Base-by-base conservation (phyloP, 2,797 vertebrate genomes). In the Chrosomus eos region DNA sequence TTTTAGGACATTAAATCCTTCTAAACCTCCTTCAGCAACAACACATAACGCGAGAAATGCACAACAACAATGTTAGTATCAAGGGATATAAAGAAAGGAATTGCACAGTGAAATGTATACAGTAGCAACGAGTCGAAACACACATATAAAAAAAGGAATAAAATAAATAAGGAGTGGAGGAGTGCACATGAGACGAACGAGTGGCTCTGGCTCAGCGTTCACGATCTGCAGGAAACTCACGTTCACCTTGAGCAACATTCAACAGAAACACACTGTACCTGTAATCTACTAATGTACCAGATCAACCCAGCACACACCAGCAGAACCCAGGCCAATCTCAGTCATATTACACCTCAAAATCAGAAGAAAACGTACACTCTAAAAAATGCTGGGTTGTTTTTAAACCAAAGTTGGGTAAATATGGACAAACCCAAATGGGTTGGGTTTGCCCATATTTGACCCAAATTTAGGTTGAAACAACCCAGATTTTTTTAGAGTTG, bases 141-240 rank as follows among this genome's bases (percentile, higher is more conserved):
- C 90, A 93, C 91, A 94, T 23, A 92, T 91, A 94, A 88, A 86
- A 90, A 89, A 85, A 85, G 64, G 72, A 85, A 85, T 36, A 87
- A 90, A 86, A 87, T 82, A 87, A 86, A 89, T 92, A 83, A 60
- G 80, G 82, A 85, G 9, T 26, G 90, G 92, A 94, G 92, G 90
- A 92, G 92, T 91, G 91, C 85, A 88, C 64, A 80, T 40, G 28
- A 81, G 55, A 23, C 18, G 31, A 72, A 85, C 87, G 91, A 0
- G 33, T 55, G 74, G 40, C 38, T 19, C 94, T 96, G 95, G 95
- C 95, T 96, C 95, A 96, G 95, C 92, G 91, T 95, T 95, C 93
- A 94, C 89, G 86, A 94, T 95, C 93, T 91, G 95, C 95, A 96
- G 95, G 95, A 96, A 96, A 95, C 94, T 90, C 87, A 93, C 92